These are phyloP conservation scores for Ophthalmolycus amberensis DNA, from an alignment of 2,113 vertebrate genomes.

Conservation along the genomic window DNA sequence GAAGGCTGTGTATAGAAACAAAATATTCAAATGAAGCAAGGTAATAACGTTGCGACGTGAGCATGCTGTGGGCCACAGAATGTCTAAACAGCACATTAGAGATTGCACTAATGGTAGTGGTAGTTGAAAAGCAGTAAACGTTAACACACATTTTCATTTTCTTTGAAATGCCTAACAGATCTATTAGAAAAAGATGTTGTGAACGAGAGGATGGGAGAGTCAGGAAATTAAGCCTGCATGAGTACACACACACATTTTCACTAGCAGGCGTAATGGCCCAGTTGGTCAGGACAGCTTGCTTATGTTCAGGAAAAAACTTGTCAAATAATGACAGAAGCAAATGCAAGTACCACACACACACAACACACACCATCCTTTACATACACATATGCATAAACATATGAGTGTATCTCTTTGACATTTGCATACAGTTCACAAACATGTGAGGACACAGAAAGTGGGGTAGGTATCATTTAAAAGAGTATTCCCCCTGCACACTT, in stretches of 20 bases:
- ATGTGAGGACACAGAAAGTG: constrained; percentile 38
- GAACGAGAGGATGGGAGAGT: constrained; percentile 48
- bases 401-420: constrained; percentile 26
- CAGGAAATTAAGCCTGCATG: constrained; percentile 72
- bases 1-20: constrained; percentile 1
- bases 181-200: constrained; percentile 37
- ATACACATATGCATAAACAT: constrained; percentile 35
- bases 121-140: constrained; percentile 66
- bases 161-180: constrained; percentile 68
- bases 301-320: constrained; percentile 66
- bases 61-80: constrained; percentile 54
- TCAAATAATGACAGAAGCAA: constrained; percentile 65
- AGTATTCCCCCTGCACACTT: constrained; percentile 74
- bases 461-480: constrained; percentile 79
- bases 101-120: constrained; percentile 66
- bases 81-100: constrained; percentile 71
- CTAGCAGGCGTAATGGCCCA: constrained; percentile 74
- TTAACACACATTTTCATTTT: constrained; percentile 73
- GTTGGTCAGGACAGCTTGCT: constrained; percentile 80
- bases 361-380: constrained; percentile 12
- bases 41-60: constrained; percentile 52
- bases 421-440: constrained; percentile 41
- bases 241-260: constrained; percentile 60
- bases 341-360: neutral
- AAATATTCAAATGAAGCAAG: constrained; percentile 61